Conservation (phyloP, 2,888 invertebrate genomes). For the Autographa gamma region DNA sequence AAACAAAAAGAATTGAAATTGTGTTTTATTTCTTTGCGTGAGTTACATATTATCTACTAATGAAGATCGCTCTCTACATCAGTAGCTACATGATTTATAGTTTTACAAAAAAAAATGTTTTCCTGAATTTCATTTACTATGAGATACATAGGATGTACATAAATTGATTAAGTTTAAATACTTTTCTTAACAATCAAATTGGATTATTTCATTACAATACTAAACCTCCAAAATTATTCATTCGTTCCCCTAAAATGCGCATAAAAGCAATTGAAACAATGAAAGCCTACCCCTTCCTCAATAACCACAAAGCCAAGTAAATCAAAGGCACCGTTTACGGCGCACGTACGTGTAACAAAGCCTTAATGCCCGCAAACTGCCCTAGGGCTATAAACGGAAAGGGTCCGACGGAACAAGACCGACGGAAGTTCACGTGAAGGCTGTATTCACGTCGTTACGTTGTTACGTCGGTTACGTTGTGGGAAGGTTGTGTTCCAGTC, state of each 20-base stretch:
- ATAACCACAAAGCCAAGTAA: constrained; percentile 19
- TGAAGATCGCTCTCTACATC: too few species aligned
- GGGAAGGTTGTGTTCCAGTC: constrained; percentile 17
- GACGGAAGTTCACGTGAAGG: constrained; percentile 27
- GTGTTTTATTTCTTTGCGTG: too few species aligned
- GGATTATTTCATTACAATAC: not conserved
- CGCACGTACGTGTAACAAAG: constrained; percentile 35
- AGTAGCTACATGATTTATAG: too few species aligned
- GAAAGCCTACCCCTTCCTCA: not conserved
- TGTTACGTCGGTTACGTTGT: constrained; percentile 24
- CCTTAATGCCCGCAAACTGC: constrained; percentile 72
- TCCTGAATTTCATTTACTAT: too few species aligned
- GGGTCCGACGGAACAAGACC: constrained; percentile 66
- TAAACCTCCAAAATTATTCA: not conserved
- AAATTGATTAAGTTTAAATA: not conserved
- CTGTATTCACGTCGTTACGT: constrained; percentile 16
- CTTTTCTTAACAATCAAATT: not conserved
- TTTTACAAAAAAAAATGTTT: too few species aligned
- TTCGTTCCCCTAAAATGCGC: not conserved
- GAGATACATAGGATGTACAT: too few species aligned
- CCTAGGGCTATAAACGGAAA: constrained; percentile 69
- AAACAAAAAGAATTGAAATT: too few species aligned
- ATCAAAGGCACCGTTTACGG: constrained; percentile 7
- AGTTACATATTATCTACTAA: too few species aligned
- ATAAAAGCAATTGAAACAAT: not conserved